Percentiles rank a stretch among this genome's conserved stretches.
Conservation (phyloP, 2,113 vertebrate species). For the Callionymus lyra region DNA sequence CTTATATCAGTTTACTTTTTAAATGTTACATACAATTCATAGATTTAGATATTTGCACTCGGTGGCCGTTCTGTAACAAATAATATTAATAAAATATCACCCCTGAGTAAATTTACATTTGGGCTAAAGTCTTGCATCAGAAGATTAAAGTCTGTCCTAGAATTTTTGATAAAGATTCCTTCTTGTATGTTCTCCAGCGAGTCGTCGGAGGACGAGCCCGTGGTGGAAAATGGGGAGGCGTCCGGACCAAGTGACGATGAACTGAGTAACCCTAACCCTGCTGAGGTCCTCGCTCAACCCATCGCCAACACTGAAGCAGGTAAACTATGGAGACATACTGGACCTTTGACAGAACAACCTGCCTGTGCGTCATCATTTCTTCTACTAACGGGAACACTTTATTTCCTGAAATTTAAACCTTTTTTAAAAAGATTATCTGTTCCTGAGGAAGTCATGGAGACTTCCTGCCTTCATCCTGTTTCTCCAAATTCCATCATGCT, state of each 20-base stretch:
- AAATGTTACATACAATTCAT: too few relatives aligned
- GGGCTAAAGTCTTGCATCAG: too few relatives aligned
- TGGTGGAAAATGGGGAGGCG: conserved; percentile 54
- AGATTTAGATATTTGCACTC: too few relatives aligned
- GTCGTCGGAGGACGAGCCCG: conserved; percentile 63
- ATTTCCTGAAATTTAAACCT: too few relatives aligned
- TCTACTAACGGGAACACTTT: too few relatives aligned
- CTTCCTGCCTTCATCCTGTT: not conserved
- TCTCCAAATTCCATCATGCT: too few relatives aligned
- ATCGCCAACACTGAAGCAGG: conserved; percentile 39
- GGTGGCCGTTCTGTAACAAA: too few relatives aligned
- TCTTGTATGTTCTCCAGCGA: conserved; percentile 45
- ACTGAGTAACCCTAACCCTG: not conserved
- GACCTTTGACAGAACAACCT: not conserved
- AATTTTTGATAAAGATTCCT: too few relatives aligned
- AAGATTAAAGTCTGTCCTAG: too few relatives aligned
- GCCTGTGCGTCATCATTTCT: not conserved
- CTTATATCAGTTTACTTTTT: too few relatives aligned
- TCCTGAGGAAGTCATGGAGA: conserved; percentile 30
- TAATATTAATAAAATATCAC: too few relatives aligned
- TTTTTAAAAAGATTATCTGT: conserved; percentile 3
- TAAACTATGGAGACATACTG: conserved; percentile 17
- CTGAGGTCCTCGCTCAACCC: conserved; percentile 3
- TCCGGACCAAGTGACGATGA: not conserved
- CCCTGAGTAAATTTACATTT: too few relatives aligned